Conservation (phyloP, 2,888 invertebrate species). For the Anthophora plumipes region DNA sequence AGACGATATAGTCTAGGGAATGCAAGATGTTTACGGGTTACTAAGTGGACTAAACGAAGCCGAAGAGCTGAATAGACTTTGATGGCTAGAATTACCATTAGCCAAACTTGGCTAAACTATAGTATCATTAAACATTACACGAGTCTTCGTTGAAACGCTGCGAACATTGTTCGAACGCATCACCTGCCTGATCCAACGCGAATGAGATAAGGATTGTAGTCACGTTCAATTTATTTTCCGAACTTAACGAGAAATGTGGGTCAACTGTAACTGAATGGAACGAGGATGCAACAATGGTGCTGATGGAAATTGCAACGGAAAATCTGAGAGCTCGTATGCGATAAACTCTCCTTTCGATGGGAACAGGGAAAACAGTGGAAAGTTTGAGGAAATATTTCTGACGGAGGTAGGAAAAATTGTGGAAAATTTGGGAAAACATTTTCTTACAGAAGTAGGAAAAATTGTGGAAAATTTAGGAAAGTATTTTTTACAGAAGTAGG, state of each 20-base stretch:
- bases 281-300: too few species aligned
- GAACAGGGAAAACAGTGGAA: too few species aligned
- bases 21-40: neutral
- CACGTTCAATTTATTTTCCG: neutral
- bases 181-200: neutral
- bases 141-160: neutral
- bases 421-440: too few species aligned
- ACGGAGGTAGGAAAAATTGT: neutral
- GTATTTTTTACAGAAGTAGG: neutral
- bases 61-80: constrained; percentile 1
- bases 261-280: too few species aligned
- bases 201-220: neutral
- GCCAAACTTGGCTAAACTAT: neutral
- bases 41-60: constrained; percentile 1
- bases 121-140: neutral
- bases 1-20: neutral
- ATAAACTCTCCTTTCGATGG: too few species aligned
- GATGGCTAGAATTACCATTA: neutral
- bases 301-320: too few species aligned
- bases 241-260: too few species aligned
- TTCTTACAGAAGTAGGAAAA: too few species aligned
- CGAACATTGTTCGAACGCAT: neutral
- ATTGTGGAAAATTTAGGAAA: too few species aligned
- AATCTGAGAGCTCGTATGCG: too few species aligned
- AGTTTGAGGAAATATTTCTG: too few species aligned